Conservation (phyloP, 1,140 invertebrate species). For the Drosophila kohkoa region DNA sequence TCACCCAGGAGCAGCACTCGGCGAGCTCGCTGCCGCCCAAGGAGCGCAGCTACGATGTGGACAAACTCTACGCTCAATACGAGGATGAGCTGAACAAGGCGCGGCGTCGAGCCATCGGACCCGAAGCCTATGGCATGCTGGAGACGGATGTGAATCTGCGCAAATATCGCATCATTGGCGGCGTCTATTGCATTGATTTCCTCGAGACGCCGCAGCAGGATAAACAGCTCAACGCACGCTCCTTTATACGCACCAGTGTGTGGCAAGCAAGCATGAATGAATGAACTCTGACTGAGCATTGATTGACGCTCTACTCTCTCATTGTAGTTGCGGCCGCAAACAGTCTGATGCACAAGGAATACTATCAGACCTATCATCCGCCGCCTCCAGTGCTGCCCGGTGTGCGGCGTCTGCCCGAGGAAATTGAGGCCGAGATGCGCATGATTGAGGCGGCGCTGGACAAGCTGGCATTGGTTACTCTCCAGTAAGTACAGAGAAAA, state of each 20-base stretch:
- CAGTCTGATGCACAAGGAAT: slow-evolving; percentile 88
- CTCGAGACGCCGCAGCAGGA: slow-evolving; percentile 88
- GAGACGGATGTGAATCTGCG: slow-evolving; percentile 88
- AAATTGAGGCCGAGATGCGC: slow-evolving; percentile 92
- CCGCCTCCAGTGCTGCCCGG: slow-evolving; percentile 88
- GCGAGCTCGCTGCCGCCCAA: slow-evolving; percentile 55
- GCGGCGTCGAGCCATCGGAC: slow-evolving; percentile 74
- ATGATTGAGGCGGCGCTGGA: slow-evolving; percentile 90
- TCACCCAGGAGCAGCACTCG: slow-evolving; percentile 71
- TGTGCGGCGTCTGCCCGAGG: slow-evolving; percentile 90
- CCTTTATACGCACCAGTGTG: slow-evolving; percentile 79
- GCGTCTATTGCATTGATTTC: slow-evolving; percentile 88
- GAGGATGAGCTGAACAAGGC: slow-evolving; percentile 83
- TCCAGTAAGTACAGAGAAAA: slow-evolving; percentile 87
- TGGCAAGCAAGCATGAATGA: background rate
- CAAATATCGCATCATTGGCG: slow-evolving; percentile 88
- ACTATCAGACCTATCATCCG: slow-evolving; percentile 89
- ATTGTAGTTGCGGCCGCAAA: slow-evolving; percentile 88
- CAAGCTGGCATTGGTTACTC: slow-evolving; percentile 89
- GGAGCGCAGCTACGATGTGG: slow-evolving; percentile 73
- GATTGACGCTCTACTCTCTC: too few species aligned
- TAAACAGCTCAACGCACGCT: slow-evolving; percentile 82
- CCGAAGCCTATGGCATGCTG: slow-evolving; percentile 69
- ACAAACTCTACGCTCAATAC: slow-evolving; percentile 82
- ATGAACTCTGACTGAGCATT: too few species aligned